These are phyloP conservation scores for Lates calcarifer DNA, from an alignment of 2,113 vertebrate genomes.

Conservation along the genomic window DNA sequence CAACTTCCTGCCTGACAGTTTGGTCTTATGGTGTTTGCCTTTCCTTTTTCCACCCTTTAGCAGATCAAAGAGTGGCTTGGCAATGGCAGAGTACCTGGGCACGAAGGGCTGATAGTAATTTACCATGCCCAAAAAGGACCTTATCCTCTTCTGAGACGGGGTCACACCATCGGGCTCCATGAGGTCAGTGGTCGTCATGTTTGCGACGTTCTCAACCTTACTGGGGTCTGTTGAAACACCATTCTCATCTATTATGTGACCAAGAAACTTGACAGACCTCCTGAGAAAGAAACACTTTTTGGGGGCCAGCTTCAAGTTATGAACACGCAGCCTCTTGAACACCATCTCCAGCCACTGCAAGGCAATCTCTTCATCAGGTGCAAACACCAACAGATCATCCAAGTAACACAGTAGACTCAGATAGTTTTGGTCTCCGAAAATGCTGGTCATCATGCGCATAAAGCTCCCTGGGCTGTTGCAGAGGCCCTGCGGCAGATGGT, in stretches of 20 bases:
- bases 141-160: background rate
- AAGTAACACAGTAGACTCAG: constrained; percentile 17
- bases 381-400: constrained; percentile 40
- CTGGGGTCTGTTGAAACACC: constrained; percentile 1
- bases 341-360: background rate
- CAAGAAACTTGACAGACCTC: constrained; percentile 30
- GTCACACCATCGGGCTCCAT: constrained; percentile 17
- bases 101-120: constrained; percentile 27
- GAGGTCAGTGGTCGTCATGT: background rate
- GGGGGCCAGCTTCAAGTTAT: constrained; percentile 16
- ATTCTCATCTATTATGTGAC: background rate
- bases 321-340: background rate
- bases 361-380: background rate
- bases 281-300: constrained; percentile 31
- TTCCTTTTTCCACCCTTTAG: background rate
- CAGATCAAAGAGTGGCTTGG: constrained; percentile 16
- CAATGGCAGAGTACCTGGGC: background rate
- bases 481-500: constrained; percentile 19
- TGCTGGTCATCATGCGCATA: constrained; percentile 31
- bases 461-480: constrained; percentile 21
- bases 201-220: background rate
- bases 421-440: constrained; percentile 41
- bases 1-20: background rate
- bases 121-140: constrained; percentile 23
- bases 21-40: background rate